Evolutionary conservation across 2,113 vertebrate species (phyloP), one percentile per base, ranked within the genome.

Genomic region (Vidua macroura): DNA sequence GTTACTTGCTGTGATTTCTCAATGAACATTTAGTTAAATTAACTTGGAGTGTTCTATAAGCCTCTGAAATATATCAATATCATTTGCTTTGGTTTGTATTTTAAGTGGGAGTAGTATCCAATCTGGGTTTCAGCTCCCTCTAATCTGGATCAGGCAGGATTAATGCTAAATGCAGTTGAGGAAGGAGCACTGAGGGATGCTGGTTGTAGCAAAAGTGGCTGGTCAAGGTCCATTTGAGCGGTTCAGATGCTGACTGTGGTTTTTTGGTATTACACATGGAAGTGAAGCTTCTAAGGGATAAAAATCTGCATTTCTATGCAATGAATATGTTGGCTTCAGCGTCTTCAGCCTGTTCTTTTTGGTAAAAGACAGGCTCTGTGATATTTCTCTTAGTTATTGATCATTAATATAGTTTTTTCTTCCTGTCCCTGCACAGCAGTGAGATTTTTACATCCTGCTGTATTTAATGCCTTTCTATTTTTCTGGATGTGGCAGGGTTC

Each of bases 211-310:
- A n/a, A 37, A 68, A 52, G 14, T 2, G 4, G 9, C 13, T 90
- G 62, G 17, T 56, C 62, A 44, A 72, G 48, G 17, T 33, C 37
- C 0, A 2, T 20, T 23, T 0, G 0, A 46, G 56, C 0, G 0
- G 44, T 68, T 72, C 60, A 35, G 10, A 43, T 41, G 33, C 19
- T 60, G 63, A 22, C 41, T n/a, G 20, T 28, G 5, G 1, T 51
- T 49, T 69, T 59, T 48, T 52, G 2, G 7, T n/a, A 16, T 52
- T 63, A 46, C n/a, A 23, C 23, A 37, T 37, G 24, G n/a, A 86
- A 83, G 6, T 41, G 22, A 76, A 74, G 13, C 18, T 73, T 74
- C 15, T 25, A 55, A 68, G 33, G 27, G 48, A 69, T 44, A 74
- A 83, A 85, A 93, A 70, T 49, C 24, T 87, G 58, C 4, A 59